Evolutionary conservation across 2,113 vertebrate species (phyloP).

Genomic region (Pluvianellus socialis): DNA sequence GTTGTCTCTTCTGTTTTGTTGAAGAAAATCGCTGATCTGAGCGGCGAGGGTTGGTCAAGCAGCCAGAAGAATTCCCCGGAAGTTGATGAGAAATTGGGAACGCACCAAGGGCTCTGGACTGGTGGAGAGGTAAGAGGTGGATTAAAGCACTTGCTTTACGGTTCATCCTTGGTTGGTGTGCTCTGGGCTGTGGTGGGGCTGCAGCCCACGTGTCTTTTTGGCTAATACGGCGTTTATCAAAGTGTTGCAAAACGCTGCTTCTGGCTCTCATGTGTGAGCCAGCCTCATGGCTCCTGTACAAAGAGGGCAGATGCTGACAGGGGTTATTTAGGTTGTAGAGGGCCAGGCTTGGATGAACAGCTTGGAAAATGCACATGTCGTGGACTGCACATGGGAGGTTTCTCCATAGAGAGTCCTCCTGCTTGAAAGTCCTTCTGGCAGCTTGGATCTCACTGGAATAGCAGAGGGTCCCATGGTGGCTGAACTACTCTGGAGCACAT

Average conservation of each 20-base stretch:
- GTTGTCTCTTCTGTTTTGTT: background rate
- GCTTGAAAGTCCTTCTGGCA: background rate
- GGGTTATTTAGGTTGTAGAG: background rate
- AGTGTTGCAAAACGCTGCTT: background rate
- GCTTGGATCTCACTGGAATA: fast-evolving
- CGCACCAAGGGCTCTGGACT: background rate
- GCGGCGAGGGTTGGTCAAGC: background rate
- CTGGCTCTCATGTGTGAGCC: background rate
- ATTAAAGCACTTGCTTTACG: background rate
- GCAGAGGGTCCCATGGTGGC: background rate
- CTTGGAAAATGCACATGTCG: background rate
- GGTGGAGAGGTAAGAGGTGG: constrained; percentile 44
- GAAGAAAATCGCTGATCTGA: constrained; percentile 27
- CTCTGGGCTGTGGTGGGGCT: background rate
- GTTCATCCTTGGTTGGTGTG: background rate
- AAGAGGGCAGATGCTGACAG: background rate
- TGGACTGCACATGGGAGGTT: background rate
- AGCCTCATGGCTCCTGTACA: background rate
- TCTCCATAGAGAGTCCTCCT: background rate
- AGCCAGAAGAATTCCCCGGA: background rate
- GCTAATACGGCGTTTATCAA: background rate
- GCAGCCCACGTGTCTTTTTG: background rate
- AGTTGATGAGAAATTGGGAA: constrained; percentile 43
- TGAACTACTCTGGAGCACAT: background rate
- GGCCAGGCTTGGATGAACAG: background rate